phyloP scores from a whole-genome alignment of 1,140 invertebrate genomes.

The Calycopis cecrops region DNA sequence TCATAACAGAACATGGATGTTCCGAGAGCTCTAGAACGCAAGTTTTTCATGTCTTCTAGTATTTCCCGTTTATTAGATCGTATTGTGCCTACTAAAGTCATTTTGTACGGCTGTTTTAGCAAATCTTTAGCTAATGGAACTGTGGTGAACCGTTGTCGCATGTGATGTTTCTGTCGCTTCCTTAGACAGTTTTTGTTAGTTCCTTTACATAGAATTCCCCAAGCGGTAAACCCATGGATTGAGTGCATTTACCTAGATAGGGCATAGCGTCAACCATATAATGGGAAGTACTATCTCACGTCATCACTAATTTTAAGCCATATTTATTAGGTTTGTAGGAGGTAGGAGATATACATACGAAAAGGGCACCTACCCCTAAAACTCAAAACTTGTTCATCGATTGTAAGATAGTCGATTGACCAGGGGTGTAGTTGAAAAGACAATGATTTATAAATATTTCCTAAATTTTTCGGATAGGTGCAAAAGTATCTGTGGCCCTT shows the following conservation, averaged over 20 bases:
- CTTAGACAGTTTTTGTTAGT: slow-evolving; percentile 32
- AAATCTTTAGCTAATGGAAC: slow-evolving; percentile 37
- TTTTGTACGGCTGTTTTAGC: slow-evolving; percentile 37
- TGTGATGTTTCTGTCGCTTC: slow-evolving; percentile 21
- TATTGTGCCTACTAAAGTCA: slow-evolving; percentile 25
- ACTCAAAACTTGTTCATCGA: background rate
- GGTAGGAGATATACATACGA: background rate
- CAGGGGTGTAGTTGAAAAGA: background rate
- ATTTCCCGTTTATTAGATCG: slow-evolving; percentile 32
- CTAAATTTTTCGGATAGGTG: background rate
- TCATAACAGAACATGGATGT: slow-evolving; percentile 40
- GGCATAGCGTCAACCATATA: slow-evolving; percentile 50
- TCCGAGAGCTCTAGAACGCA: slow-evolving; percentile 11
- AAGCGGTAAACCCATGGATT: slow-evolving; percentile 29
- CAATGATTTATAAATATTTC: background rate
- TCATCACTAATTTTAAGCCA: slow-evolving; percentile 17
- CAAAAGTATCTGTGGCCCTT: background rate
- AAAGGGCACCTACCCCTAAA: background rate
- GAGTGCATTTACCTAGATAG: slow-evolving; percentile 41
- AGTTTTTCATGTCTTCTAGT: slow-evolving; percentile 38
- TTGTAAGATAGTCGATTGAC: background rate
- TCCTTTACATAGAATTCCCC: slow-evolving; percentile 30
- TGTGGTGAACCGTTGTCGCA: slow-evolving; percentile 17
- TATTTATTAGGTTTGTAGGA: background rate
- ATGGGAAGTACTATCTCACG: slow-evolving; percentile 37